phyloP scores from a whole-genome alignment of 2,113 vertebrate species.

The Carassius carassius region DNA sequence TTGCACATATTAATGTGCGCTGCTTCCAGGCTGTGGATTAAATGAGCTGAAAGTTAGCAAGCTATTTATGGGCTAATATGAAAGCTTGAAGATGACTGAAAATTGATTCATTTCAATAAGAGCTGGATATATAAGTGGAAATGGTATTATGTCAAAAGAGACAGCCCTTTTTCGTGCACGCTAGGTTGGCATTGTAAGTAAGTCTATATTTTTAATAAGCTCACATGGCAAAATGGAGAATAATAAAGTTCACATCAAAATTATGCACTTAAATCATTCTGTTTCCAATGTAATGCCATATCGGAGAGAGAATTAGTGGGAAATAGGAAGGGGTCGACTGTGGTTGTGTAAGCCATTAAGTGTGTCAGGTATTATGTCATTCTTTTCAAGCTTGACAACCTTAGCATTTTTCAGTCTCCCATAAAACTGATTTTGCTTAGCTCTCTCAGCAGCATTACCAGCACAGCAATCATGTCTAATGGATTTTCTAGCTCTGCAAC shows the following conservation, averaged over 20 bases:
- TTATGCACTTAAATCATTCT: conserved; percentile 24
- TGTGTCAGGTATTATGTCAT: conserved; percentile 59
- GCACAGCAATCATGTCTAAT: conserved; percentile 71
- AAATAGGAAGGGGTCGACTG: conserved; percentile 7
- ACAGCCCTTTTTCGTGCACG: background rate
- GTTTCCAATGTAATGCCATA: conserved; percentile 30
- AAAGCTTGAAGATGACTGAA: conserved; percentile 15
- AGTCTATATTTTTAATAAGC: conserved; percentile 11
- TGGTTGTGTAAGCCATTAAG: conserved; percentile 46
- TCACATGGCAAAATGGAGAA: conserved; percentile 5
- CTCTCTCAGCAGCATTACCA: conserved; percentile 67
- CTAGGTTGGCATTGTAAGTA: conserved; percentile 1
- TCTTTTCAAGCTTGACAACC: conserved; percentile 62
- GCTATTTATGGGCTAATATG: conserved; percentile 22
- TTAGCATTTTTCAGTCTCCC: conserved; percentile 64
- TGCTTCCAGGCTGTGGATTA: conserved; percentile 20
- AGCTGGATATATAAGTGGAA: conserved; percentile 18
- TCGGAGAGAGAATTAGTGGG: conserved; percentile 12
- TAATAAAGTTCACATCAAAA: conserved; percentile 24
- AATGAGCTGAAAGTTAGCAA: conserved; percentile 22
- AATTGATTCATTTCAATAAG: conserved; percentile 22
- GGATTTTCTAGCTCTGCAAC: conserved; percentile 68
- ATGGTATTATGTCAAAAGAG: background rate
- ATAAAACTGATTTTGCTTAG: conserved; percentile 69
- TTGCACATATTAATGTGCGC: conserved; percentile 30